phyloP scores from a whole-genome alignment of 1,140 invertebrate species.

The Aphis craccivora region DNA sequence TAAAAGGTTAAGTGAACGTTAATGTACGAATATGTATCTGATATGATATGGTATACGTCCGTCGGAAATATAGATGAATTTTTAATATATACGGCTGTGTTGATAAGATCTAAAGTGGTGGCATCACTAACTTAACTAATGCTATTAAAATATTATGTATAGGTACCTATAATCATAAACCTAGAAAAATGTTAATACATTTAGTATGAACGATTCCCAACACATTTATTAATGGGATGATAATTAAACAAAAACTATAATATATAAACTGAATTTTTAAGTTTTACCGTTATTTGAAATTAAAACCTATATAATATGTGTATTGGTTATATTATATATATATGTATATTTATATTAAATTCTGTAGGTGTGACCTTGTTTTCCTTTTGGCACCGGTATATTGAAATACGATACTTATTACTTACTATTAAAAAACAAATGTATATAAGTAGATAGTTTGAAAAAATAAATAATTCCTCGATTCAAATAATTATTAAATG shows the following conservation, averaged over 20 bases:
- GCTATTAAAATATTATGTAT: neutral
- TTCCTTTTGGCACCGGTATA: neutral
- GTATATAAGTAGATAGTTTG: neutral
- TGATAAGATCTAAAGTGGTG: neutral
- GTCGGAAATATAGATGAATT: neutral
- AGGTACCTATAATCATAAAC: neutral
- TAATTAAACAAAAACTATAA: conserved; percentile 16
- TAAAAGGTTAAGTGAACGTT: neutral
- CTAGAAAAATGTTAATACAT: neutral
- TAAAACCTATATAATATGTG: neutral
- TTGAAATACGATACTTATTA: neutral
- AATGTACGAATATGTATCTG: neutral
- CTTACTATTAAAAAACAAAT: neutral
- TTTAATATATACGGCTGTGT: neutral
- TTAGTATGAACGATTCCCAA: neutral
- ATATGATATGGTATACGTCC: neutral
- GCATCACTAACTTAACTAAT: neutral
- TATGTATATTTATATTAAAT: neutral
- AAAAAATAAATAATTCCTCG: neutral
- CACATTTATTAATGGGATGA: neutral
- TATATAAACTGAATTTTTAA: neutral
- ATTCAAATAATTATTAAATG: neutral
- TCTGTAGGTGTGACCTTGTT: neutral
- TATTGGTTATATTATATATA: neutral
- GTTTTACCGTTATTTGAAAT: conserved; percentile 23